Evolutionary conservation across 2,797 vertebrate genomes (phyloP).

Genomic region (Perdix hodgsoniae): DNA sequence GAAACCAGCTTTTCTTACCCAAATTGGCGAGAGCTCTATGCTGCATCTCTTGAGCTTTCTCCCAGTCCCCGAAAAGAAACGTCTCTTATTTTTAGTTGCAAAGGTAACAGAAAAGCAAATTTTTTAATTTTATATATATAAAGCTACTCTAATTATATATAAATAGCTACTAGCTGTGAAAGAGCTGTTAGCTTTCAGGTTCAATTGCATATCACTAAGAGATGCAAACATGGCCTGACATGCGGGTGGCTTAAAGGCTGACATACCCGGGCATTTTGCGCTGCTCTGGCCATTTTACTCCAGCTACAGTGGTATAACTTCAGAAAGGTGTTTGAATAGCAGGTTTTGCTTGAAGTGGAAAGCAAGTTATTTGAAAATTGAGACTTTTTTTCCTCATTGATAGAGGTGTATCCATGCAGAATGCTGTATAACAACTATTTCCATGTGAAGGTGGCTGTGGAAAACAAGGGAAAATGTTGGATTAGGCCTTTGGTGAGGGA

Average conservation of each 20-base stretch:
- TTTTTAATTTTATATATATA: not conserved
- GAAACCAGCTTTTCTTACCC: not conserved
- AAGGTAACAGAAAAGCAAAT: not conserved
- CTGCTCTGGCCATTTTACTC: not conserved
- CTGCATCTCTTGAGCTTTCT: not conserved
- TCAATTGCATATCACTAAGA: not conserved
- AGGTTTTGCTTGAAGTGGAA: fast-evolving
- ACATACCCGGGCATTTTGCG: not conserved
- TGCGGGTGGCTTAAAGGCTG: not conserved
- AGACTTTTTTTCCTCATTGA: not conserved
- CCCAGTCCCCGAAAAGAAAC: not conserved
- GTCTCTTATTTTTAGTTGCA: not conserved
- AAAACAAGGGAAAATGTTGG: not conserved
- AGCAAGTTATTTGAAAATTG: not conserved
- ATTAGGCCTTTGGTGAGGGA: not conserved
- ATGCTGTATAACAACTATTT: not conserved
- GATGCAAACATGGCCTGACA: not conserved
- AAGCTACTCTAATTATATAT: not conserved
- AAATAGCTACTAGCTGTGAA: constrained; percentile 1
- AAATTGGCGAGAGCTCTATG: not conserved
- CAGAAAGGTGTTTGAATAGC: not conserved
- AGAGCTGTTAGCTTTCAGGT: not conserved
- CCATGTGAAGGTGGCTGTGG: fast-evolving
- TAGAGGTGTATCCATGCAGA: not conserved
- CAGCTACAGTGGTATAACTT: fast-evolving